These are phyloP conservation scores for Tenthredo notha DNA, from an alignment of 2,888 invertebrate species.

Conservation along the genomic window DNA sequence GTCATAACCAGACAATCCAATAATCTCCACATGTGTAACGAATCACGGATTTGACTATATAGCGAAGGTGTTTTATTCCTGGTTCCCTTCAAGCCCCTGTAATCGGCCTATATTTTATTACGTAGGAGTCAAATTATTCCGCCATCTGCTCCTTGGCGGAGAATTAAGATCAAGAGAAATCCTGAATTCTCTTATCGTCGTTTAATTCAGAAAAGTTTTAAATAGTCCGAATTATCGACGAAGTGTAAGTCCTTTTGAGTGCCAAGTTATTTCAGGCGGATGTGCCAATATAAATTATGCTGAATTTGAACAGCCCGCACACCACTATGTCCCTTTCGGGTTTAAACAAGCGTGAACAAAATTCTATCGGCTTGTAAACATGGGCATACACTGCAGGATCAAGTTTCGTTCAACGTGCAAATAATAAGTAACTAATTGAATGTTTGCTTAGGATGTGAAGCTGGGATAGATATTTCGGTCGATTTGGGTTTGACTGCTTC, in stretches of 20 bases:
- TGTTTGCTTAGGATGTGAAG: slow-evolving; percentile 69
- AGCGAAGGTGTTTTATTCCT: not conserved
- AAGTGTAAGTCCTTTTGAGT: slow-evolving; percentile 18
- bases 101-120: slow-evolving; percentile 17
- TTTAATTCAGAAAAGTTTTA: slow-evolving; percentile 26
- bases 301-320: slow-evolving; percentile 13
- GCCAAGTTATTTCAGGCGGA: slow-evolving; percentile 47
- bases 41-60: not conserved
- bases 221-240: slow-evolving; percentile 43
- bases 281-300: slow-evolving; percentile 41
- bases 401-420: slow-evolving; percentile 62
- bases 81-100: not conserved
- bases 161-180: slow-evolving; percentile 28
- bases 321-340: slow-evolving; percentile 24
- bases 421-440: slow-evolving; percentile 71
- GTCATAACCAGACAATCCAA: not conserved
- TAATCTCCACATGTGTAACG: not conserved
- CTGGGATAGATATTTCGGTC: slow-evolving; percentile 68
- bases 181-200: slow-evolving; percentile 29
- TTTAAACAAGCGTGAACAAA: slow-evolving; percentile 42
- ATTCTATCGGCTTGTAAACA: slow-evolving; percentile 46
- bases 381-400: slow-evolving; percentile 4
- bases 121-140: not conserved
- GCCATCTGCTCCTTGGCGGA: not conserved
- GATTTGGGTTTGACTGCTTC: slow-evolving; percentile 63